Percentiles rank a stretch among this genome's conserved stretches.
Conservation (phyloP, 2,888 invertebrate genomes). For the Epinotia nisella region DNA sequence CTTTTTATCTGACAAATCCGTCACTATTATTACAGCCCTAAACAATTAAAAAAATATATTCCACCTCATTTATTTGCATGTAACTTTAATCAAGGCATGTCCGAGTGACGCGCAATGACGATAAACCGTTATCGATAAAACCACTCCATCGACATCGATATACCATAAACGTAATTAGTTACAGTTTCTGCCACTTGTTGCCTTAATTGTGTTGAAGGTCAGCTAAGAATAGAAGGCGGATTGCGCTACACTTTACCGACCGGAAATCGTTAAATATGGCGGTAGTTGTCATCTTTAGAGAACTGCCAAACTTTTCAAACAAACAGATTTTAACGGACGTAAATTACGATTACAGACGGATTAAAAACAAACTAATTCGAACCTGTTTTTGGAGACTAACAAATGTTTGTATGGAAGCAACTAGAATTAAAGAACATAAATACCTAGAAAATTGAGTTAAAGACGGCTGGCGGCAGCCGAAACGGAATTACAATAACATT, state of each 20-base stretch:
- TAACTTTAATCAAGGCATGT: slow-evolving; percentile 47
- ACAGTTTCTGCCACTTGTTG: slow-evolving; percentile 35
- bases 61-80: neutral
- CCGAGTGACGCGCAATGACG: slow-evolving; percentile 57
- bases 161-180: slow-evolving; percentile 48
- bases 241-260: neutral
- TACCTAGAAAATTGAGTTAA: too few relatives aligned
- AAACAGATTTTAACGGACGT: too few relatives aligned
- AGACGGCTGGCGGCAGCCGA: too few relatives aligned
- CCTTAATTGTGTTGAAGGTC: slow-evolving; percentile 10
- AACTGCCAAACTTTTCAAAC: too few relatives aligned
- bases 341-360: too few relatives aligned
- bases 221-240: neutral
- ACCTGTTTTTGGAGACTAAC: too few relatives aligned
- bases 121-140: slow-evolving; percentile 51
- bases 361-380: too few relatives aligned
- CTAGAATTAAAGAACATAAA: too few relatives aligned
- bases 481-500: too few relatives aligned
- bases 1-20: neutral
- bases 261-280: too few relatives aligned
- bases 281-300: too few relatives aligned
- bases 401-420: too few relatives aligned
- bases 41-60: neutral
- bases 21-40: neutral
- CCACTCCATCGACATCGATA: slow-evolving; percentile 59